phyloP scores from a whole-genome alignment of 2,797 vertebrate genomes.

The Clamator glandarius region DNA sequence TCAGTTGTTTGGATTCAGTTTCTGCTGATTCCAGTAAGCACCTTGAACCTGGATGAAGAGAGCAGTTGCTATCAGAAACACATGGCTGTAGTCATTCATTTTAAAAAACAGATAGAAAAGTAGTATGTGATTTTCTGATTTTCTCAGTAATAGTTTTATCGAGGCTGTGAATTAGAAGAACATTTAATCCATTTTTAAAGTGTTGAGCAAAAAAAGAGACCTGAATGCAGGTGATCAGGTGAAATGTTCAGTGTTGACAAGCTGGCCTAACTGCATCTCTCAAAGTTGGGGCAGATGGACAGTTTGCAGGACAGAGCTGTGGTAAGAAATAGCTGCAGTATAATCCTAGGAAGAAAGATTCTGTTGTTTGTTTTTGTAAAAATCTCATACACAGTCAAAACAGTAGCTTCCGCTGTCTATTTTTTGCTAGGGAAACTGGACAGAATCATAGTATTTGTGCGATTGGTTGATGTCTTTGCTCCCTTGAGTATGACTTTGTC shows the following conservation, averaged over 20 bases:
- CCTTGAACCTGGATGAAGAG: background rate
- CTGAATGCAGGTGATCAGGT: background rate
- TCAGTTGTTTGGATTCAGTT: background rate
- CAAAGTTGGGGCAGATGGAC: background rate
- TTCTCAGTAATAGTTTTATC: background rate
- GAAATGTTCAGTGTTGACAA: background rate
- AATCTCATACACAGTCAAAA: background rate
- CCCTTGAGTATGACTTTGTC: background rate
- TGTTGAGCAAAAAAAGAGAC: background rate
- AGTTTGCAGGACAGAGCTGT: background rate
- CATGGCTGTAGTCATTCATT: background rate
- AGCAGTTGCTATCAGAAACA: background rate
- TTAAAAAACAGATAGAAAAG: background rate
- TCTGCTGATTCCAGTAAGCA: background rate
- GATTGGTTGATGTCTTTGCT: background rate
- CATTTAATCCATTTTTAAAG: background rate
- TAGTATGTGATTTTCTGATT: background rate
- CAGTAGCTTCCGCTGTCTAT: background rate
- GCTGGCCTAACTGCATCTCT: background rate
- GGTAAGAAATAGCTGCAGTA: background rate
- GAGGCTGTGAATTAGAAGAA: background rate
- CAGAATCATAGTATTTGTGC: background rate
- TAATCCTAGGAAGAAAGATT: background rate
- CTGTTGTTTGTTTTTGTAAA: background rate
- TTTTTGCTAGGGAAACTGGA: background rate